A percentile compares a stretch with the other conserved stretches of the same genome.
phyloP scores from a whole-genome alignment of 2,888 invertebrate genomes.

The Aproaerema taeniolella region DNA sequence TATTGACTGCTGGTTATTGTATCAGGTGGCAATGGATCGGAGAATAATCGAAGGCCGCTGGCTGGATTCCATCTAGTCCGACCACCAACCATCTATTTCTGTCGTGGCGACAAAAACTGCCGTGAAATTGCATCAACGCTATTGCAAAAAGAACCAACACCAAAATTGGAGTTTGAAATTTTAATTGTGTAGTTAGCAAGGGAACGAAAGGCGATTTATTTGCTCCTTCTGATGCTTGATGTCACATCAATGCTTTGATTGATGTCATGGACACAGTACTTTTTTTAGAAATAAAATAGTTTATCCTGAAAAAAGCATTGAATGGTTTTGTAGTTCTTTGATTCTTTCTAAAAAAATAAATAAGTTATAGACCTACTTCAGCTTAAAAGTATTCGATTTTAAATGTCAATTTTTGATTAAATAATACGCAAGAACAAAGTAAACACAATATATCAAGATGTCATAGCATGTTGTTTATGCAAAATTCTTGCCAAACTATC shows the following conservation, averaged over 20 bases:
- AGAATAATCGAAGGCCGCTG: slow-evolving; percentile 53
- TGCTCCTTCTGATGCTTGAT: too few species aligned
- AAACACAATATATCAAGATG: background rate
- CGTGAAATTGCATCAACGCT: slow-evolving; percentile 30
- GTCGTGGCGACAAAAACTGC: slow-evolving; percentile 36
- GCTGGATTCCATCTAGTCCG: slow-evolving; percentile 25
- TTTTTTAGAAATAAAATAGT: too few species aligned
- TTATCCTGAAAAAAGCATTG: too few species aligned
- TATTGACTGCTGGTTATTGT: slow-evolving; percentile 56
- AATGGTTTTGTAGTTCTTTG: too few species aligned
- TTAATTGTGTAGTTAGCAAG: slow-evolving; percentile 17
- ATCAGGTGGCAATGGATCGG: slow-evolving; percentile 39
- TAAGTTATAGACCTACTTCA: too few species aligned
- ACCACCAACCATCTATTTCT: slow-evolving; percentile 38
- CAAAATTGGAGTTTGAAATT: slow-evolving; percentile 37
- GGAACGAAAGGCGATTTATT: slow-evolving; percentile 5
- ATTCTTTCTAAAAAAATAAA: too few species aligned
- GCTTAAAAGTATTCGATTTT: too few species aligned
- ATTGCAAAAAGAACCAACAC: slow-evolving; percentile 33
- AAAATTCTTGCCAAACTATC: slow-evolving; percentile 3
- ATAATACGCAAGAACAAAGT: background rate
- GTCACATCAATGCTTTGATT: slow-evolving; percentile 12
- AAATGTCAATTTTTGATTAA: too few species aligned
- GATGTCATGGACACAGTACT: too few species aligned
- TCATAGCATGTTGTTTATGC: background rate